A percentile compares a stretch with the other conserved stretches of the same genome.
Evolutionary conservation across 2,888 invertebrate species (phyloP).

Genomic region (Clepsis dumicolana): DNA sequence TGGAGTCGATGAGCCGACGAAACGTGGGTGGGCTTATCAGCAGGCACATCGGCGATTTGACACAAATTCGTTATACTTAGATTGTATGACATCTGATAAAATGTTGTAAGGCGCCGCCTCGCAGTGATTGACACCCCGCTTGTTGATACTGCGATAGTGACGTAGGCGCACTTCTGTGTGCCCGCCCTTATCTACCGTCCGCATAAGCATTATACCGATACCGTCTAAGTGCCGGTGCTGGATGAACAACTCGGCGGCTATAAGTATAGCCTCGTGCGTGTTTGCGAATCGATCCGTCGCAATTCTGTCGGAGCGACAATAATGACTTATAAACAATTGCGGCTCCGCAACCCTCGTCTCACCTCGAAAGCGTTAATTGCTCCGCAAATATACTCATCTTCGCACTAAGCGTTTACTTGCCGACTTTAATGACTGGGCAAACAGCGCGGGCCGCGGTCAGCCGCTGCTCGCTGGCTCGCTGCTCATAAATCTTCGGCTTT

Average conservation of each 20-base stretch:
- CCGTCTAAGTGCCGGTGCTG: slow-evolving; percentile 60
- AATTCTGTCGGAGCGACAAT: slow-evolving; percentile 49
- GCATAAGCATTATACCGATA: slow-evolving; percentile 68
- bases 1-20: slow-evolving; percentile 57
- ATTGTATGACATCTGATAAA: slow-evolving; percentile 84
- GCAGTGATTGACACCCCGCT: slow-evolving; percentile 79
- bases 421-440: slow-evolving; percentile 84
- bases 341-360: slow-evolving; percentile 77
- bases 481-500: slow-evolving; percentile 83
- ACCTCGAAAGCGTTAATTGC: slow-evolving; percentile 82
- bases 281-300: slow-evolving; percentile 43
- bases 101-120: slow-evolving; percentile 82
- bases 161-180: slow-evolving; percentile 74
- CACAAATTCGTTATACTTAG: slow-evolving; percentile 84
- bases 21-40: slow-evolving; percentile 83
- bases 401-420: slow-evolving; percentile 81
- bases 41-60: slow-evolving; percentile 81
- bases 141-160: slow-evolving; percentile 79
- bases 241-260: slow-evolving; percentile 54
- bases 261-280: slow-evolving; percentile 42
- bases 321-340: slow-evolving; percentile 72
- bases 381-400: slow-evolving; percentile 85
- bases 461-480: slow-evolving; percentile 67
- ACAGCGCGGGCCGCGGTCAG: slow-evolving; percentile 73
- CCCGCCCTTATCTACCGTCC: slow-evolving; percentile 69